Evolutionary conservation across 2,113 vertebrate genomes (phyloP).

Genomic region (Martes martes): DNA sequence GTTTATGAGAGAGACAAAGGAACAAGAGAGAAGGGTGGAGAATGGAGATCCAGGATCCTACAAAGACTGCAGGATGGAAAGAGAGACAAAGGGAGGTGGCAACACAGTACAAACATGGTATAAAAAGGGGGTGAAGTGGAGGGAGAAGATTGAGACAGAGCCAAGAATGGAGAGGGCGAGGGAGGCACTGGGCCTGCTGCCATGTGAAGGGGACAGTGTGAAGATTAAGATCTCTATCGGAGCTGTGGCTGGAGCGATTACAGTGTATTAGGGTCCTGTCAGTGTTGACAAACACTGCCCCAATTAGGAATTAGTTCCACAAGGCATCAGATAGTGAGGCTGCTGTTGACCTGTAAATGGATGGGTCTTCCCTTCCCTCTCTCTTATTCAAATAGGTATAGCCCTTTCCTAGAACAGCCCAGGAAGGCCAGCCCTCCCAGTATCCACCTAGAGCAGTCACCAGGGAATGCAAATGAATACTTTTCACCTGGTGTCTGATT

Average conservation of each 20-base stretch:
- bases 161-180: background rate
- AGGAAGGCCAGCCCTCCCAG: background rate
- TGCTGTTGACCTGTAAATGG: conserved; percentile 77
- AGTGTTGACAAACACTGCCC: conserved; percentile 83
- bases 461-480: background rate
- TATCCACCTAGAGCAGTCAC: background rate
- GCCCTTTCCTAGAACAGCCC: conserved; percentile 40
- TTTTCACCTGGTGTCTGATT: background rate
- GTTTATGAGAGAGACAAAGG: background rate
- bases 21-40: background rate
- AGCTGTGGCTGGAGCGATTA: conserved; percentile 80
- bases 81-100: conserved; percentile 11
- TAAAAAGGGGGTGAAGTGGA: background rate
- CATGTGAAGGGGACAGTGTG: conserved; percentile 47
- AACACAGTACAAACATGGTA: background rate
- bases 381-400: conserved; percentile 40
- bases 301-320: conserved; percentile 85
- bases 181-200: conserved; percentile 9
- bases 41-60: background rate
- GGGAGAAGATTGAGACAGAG: background rate
- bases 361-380: background rate
- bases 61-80: background rate
- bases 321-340: conserved; percentile 79
- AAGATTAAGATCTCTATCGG: conserved; percentile 83
- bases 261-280: conserved; percentile 76